These are phyloP conservation scores for Luperina testacea DNA, from an alignment of 2,888 invertebrate species.

Conservation along the genomic window DNA sequence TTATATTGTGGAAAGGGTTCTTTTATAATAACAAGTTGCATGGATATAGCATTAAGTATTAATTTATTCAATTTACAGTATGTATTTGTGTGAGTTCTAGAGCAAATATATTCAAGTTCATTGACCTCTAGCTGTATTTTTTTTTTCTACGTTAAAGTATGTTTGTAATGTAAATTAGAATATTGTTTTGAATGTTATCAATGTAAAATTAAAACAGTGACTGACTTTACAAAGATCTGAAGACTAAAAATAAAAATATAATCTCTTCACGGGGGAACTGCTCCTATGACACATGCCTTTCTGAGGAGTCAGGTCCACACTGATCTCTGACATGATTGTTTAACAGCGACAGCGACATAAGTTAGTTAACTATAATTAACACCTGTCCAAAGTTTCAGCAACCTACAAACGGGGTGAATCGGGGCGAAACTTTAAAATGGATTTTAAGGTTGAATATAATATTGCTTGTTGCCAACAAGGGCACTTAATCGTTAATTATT, in stretches of 20 bases:
- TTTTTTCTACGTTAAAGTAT: constrained; percentile 15
- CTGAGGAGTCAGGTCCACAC: neutral
- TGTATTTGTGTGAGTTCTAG: constrained; percentile 28
- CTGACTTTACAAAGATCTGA: constrained; percentile 3
- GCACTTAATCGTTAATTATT: neutral
- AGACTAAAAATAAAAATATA: neutral
- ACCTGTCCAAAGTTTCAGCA: neutral
- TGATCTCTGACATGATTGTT: neutral
- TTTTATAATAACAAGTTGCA: neutral
- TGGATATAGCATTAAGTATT: neutral
- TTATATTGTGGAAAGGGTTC: neutral
- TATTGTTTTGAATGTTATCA: constrained; percentile 29
- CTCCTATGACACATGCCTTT: neutral
- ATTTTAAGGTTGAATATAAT: neutral
- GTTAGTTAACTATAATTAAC: neutral
- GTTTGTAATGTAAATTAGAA: constrained; percentile 43
- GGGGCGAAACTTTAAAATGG: neutral
- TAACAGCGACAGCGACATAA: neutral
- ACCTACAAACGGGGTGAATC: neutral
- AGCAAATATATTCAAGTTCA: constrained; percentile 40
- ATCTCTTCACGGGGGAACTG: neutral
- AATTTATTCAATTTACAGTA: constrained; percentile 32
- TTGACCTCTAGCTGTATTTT: constrained; percentile 41
- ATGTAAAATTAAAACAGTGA: constrained; percentile 16
- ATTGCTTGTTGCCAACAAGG: no score